Conservation (phyloP, 2,797 vertebrate genomes). For the Poecilia picta region DNA sequence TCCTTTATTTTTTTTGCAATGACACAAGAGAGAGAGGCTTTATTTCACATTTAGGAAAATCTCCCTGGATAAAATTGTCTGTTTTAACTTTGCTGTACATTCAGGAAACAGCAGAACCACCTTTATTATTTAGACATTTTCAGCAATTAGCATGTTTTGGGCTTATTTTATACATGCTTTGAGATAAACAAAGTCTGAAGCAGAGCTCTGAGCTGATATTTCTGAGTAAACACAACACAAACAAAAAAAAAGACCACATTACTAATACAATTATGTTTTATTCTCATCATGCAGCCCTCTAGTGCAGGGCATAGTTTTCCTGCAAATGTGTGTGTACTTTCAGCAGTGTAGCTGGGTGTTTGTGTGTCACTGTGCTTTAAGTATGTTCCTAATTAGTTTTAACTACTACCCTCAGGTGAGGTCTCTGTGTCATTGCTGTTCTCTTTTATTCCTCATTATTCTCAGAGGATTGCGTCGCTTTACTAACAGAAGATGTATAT, state of each 20-base stretch:
- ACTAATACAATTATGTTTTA: slow-evolving; percentile 10
- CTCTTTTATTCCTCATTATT: slow-evolving; percentile 33
- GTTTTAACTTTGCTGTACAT: slow-evolving; percentile 19
- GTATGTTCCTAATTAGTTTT: slow-evolving; percentile 50
- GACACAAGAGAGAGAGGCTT: not conserved
- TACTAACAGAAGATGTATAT: slow-evolving; percentile 1
- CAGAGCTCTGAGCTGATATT: slow-evolving; percentile 23
- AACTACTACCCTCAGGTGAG: slow-evolving; percentile 27
- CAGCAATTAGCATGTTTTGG: slow-evolving; percentile 47
- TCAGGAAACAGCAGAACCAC: slow-evolving; percentile 29
- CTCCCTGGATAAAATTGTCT: not conserved
- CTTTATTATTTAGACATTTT: slow-evolving; percentile 48
- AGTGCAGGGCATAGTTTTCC: slow-evolving; percentile 58
- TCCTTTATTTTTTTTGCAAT: not conserved
- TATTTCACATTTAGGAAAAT: not conserved
- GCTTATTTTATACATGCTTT: slow-evolving; percentile 43
- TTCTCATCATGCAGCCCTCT: slow-evolving; percentile 26
- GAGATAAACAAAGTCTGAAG: slow-evolving; percentile 26
- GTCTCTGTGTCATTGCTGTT: slow-evolving; percentile 32
- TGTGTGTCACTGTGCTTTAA: slow-evolving; percentile 45
- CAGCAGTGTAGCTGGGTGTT: slow-evolving; percentile 45
- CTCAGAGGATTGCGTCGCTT: slow-evolving; percentile 11
- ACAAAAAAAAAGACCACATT: not conserved
- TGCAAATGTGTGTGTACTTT: slow-evolving; percentile 48
- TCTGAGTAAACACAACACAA: slow-evolving; percentile 6